A percentile compares a stretch with the other conserved stretches of the same genome.
phyloP scores from a whole-genome alignment of 2,888 invertebrate species.

The Harpagoxenus sublaevis region DNA sequence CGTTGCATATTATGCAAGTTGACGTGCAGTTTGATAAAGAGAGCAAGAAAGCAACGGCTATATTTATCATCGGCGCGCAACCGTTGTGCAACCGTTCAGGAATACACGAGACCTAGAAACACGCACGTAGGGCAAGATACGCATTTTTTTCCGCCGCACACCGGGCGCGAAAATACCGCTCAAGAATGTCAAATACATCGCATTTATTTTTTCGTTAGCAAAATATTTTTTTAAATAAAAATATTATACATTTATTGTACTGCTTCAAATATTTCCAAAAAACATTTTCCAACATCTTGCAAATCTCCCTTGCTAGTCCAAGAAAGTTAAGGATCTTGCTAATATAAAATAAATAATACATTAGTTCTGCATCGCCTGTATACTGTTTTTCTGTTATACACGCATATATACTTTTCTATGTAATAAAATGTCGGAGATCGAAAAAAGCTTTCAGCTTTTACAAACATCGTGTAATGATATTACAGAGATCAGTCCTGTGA shows the following conservation, averaged over 20 bases:
- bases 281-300: neutral
- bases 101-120: slow-evolving; percentile 64
- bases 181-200: slow-evolving; percentile 9
- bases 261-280: neutral
- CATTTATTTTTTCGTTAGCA: neutral
- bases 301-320: neutral
- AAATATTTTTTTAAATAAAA: neutral
- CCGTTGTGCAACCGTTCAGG: slow-evolving; percentile 58
- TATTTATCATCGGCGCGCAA: slow-evolving; percentile 58
- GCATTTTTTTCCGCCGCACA: neutral
- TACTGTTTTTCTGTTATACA: neutral
- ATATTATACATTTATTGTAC: neutral
- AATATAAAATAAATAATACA: neutral
- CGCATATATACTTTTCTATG: neutral
- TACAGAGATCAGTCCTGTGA: neutral
- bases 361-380: neutral
- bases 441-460: slow-evolving; percentile 12
- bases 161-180: neutral
- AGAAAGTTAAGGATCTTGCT: neutral
- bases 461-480: neutral
- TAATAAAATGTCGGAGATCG: neutral
- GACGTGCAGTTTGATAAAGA: slow-evolving; percentile 64
- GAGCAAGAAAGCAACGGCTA: slow-evolving; percentile 64
- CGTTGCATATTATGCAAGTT: slow-evolving; percentile 64
- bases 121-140: slow-evolving; percentile 25